Evolutionary conservation across 53 echinoderm and acorn worm genomes (phyloP), one percentile per base, ranked within the genome.

Genomic region (Holothuria leucospilota): DNA sequence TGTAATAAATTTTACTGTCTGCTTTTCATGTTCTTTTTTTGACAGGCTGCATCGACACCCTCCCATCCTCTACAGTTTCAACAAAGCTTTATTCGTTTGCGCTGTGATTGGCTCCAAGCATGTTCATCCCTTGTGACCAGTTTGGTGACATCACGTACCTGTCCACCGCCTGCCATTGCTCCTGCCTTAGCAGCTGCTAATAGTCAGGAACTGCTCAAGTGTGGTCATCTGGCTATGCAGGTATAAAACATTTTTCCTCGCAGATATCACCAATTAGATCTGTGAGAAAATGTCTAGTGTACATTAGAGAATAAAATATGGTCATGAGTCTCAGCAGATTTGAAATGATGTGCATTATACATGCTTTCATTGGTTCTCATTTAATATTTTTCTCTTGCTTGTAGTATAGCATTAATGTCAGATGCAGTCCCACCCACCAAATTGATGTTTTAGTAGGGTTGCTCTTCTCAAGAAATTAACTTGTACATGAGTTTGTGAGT

Each of bases 121-220:
- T 96, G 93, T 42, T 93, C 94, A 62, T 86, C 94, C 14, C 86
- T 95, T 25, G 71, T 99, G 60, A 94, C 99, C 61, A 91, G 94
- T 86, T 92, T 90, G 59, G 88, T 95, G 28, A 95, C 91, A 72
- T 96, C 96, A 64, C 85, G 93, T n/a, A 95, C 95, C 39, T 95
- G 95, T 39, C 99, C 99, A 39, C 99, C 99, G 3, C 99, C 99
- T 6, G 95, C 99, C 77, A 99, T 99, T 39, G 99, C 95, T 16
- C 99, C 99, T 8, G 97, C 99, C 51, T 92, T 99, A 88, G 95
- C 99, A 90, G 88, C 91, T 94, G 91, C 99, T 39, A 90, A 94
- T 24, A 92, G 95, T 5, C 93, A 95, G 86, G 99, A 98, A 73
- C 90, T 98, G 10, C 94, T 96, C 6, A 92, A 92, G 85, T 98